Conservation (phyloP, 1,140 invertebrate species). For the Plodia interpunctella region DNA sequence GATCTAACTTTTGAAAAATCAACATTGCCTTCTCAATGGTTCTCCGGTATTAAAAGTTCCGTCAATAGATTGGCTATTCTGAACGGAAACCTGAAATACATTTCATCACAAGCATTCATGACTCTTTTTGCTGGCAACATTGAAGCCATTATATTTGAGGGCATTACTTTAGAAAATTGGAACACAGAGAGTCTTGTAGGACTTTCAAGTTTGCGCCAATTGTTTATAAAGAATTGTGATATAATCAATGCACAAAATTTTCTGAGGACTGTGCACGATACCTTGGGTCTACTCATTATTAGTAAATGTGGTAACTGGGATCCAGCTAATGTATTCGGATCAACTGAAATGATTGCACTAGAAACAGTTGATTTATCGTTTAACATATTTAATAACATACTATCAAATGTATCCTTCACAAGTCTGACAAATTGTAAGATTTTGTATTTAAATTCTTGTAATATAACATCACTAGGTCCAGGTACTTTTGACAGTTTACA, state of each 20-base stretch:
- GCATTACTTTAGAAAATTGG: constrained; percentile 38
- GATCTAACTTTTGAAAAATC: constrained; percentile 39
- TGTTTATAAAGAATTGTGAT: constrained; percentile 39
- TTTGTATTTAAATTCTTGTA: constrained; percentile 50
- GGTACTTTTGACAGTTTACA: constrained; percentile 56
- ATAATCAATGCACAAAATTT: constrained; percentile 34
- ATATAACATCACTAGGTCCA: constrained; percentile 42
- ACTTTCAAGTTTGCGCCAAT: constrained; percentile 36
- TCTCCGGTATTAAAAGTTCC: constrained; percentile 31
- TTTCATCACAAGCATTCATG: constrained; percentile 46
- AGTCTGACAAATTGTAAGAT: constrained; percentile 39
- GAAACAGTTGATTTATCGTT: constrained; percentile 46
- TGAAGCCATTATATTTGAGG: constrained; percentile 32
- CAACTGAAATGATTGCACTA: constrained; percentile 25
- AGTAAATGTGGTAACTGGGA: constrained; percentile 39
- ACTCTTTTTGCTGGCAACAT: constrained; percentile 37
- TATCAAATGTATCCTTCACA: constrained; percentile 42
- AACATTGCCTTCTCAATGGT: constrained; percentile 46
- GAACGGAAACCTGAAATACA: constrained; percentile 49
- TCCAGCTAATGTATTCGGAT: constrained; percentile 50
- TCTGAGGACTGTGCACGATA: constrained; percentile 39
- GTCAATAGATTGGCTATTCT: constrained; percentile 40
- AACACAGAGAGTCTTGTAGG: constrained; percentile 43
- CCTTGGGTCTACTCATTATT: constrained; percentile 45
- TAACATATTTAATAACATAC: constrained; percentile 43